Conservation (phyloP, 1,140 invertebrate genomes). For the Centruroides sculpturatus region DNA sequence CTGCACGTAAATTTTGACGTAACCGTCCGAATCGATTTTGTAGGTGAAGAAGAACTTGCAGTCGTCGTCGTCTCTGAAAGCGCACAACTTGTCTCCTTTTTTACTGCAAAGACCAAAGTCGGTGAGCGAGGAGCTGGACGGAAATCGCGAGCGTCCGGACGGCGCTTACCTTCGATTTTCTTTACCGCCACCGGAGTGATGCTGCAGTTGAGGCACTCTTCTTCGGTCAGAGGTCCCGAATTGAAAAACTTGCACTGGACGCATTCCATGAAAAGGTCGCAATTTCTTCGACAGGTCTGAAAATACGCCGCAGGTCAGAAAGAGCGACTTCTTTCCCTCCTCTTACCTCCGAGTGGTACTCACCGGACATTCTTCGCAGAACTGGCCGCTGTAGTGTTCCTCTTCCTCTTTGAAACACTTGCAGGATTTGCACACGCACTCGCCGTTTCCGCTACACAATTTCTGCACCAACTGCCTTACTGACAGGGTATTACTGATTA, state of each 20-base stretch:
- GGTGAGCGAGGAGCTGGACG: slow-evolving; percentile 33
- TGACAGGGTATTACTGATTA: no score
- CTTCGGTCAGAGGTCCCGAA: slow-evolving; percentile 53
- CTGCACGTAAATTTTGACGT: no score
- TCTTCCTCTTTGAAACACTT: slow-evolving; percentile 46
- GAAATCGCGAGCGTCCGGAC: slow-evolving; percentile 64
- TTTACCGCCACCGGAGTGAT: slow-evolving; percentile 25
- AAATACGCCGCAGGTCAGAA: no score
- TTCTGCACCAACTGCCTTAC: no score
- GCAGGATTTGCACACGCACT: slow-evolving; percentile 71
- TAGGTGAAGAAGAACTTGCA: slow-evolving; percentile 22
- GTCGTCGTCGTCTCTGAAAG: slow-evolving; percentile 21
- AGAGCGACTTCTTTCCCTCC: no score
- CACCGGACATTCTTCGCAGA: slow-evolving; percentile 79
- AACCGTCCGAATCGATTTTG: no score
- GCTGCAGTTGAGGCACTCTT: slow-evolving; percentile 55
- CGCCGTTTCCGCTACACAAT: slow-evolving; percentile 63
- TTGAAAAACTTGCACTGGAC: slow-evolving; percentile 83
- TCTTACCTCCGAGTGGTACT: no score
- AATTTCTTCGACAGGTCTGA: slow-evolving; percentile 64
- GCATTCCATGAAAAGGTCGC: slow-evolving; percentile 79
- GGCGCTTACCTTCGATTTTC: slow-evolving; percentile 62
- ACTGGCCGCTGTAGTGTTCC: slow-evolving; percentile 52
- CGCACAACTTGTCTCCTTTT: slow-evolving; percentile 21
- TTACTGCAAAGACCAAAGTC: no score